Evolutionary conservation across 2,113 vertebrate genomes (phyloP), one percentile per base, ranked within the genome.

Genomic region (Lepisosteus osseus): DNA sequence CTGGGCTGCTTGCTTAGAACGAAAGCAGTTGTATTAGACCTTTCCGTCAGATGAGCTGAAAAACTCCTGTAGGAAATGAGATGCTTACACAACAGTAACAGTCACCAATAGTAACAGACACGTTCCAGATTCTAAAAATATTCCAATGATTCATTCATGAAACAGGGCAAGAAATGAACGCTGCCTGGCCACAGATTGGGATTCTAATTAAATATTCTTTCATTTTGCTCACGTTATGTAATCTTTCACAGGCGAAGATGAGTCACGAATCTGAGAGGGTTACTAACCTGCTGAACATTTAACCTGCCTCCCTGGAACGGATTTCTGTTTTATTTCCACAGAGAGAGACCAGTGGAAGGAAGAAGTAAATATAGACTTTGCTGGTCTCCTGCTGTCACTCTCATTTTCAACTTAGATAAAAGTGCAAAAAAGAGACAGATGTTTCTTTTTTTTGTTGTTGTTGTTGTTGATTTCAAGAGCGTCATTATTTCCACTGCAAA

Each of bases 91-190:
- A 83, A 85, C 9, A 47, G 44, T 17, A 17, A 41, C 67, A 54
- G 79, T 84, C 77, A 79, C 83, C 82, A 76, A 68, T 84, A 81
- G 79, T 71, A 82, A 83, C 81, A 0, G 69, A 7, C 68, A 61
- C 59, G 59, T 79, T 66, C 51, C 51, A 12, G 4, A 54, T 43
- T 78, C 83, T 87, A 86, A 82, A 84, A 85, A 86, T 83, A 85
- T 13, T 7, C 7, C 0, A 72, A 72, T 77, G 79, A 86, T 83
- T 83, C 70, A 83, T 73, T 82, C 65, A 78, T 74, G 17, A 69
- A 43, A 68, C 67, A 42, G 61, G 66, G 43, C 29, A 0, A 64
- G 43, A 69, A 54, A 42, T 40, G 77, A 66, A 41, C 17, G 59
- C 41, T 74, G 57, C 44, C 65, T 43, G 17, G 12, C 40, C 65